phyloP scores from a whole-genome alignment of 2,888 invertebrate species.

The Nomada flava region DNA sequence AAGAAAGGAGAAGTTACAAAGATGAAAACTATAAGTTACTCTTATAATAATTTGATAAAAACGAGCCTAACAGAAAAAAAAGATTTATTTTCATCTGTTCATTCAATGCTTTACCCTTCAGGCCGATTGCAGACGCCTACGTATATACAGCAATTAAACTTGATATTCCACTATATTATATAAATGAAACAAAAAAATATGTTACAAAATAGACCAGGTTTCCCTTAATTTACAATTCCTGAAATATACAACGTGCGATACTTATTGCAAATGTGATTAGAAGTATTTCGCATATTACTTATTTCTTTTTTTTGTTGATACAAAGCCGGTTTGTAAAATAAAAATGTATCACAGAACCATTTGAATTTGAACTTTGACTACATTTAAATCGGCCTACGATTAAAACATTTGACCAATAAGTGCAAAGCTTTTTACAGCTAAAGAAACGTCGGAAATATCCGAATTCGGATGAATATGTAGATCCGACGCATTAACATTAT shows the following conservation, averaged over 20 bases:
- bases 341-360: slow-evolving; percentile 71
- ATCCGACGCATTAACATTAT: slow-evolving; percentile 52
- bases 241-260: slow-evolving; percentile 15
- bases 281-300: background rate
- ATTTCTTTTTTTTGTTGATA: background rate
- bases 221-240: slow-evolving; percentile 32
- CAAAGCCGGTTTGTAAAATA: slow-evolving; percentile 29
- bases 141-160: slow-evolving; percentile 41
- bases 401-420: slow-evolving; percentile 77
- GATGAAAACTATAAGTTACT: too few relatives aligned
- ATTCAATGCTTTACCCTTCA: slow-evolving; percentile 18
- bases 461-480: slow-evolving; percentile 64
- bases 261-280: slow-evolving; percentile 6
- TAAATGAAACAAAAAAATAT: slow-evolving; percentile 17
- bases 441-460: slow-evolving; percentile 65
- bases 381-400: slow-evolving; percentile 52
- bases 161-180: background rate
- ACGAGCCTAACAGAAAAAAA: background rate
- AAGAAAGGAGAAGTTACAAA: background rate
- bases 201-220: slow-evolving; percentile 39
- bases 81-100: slow-evolving; percentile 15
- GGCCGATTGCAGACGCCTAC: slow-evolving; percentile 14
- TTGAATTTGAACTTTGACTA: slow-evolving; percentile 26
- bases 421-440: slow-evolving; percentile 70
- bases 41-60: background rate